Base-by-base conservation (phyloP, 2,888 invertebrate species). In the Tortricodes alternella region DNA sequence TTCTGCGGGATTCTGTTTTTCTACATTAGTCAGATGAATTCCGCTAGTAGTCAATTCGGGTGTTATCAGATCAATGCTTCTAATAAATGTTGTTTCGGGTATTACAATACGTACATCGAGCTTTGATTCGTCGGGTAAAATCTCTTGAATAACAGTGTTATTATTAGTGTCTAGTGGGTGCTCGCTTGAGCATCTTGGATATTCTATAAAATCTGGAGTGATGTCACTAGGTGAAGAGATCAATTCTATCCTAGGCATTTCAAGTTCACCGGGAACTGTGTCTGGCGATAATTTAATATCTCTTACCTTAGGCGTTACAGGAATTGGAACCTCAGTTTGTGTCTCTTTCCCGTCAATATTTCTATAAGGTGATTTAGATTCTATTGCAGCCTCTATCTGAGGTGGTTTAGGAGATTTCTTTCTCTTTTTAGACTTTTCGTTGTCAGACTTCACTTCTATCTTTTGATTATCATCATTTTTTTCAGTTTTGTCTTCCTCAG, bases 61-160 rank as follows among this genome's bases (percentile, higher is more conserved):
- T 7, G 68, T 63, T 7, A 56, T 35, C 16, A 71, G 63, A 11
- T 76, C 79, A 4, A 77, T 78, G 4, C 75, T 76, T 63, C 75
- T 67, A 35, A 84, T 65, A 6, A 79, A 53, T 9, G 83, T 79
- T 24, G 71, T 68, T 23, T 67, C 64, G 4, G 73, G 66, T 38
- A 66, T 52, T 39, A 63, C 58, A 37, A 69, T 29, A 19, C 75
- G 72, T 46, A 74, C 66, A 9, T 58, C 63, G 46, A 73, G 59
- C 51, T 71, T 74, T 0, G 62, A 16, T 19, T 75, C 75, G 44
- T 6, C 7, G n/a, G 18, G 19, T 8, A 8, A 23, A 15, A 89
- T 70, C 73, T 89, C 89, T 66, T 76, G 74, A 56, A 89, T 88
- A 2, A 76, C 41, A 35, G 73, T 84, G 55, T 85, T 88, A 44